Evolutionary conservation across 2,888 invertebrate species (phyloP).

Genomic region (Eurois occulta): DNA sequence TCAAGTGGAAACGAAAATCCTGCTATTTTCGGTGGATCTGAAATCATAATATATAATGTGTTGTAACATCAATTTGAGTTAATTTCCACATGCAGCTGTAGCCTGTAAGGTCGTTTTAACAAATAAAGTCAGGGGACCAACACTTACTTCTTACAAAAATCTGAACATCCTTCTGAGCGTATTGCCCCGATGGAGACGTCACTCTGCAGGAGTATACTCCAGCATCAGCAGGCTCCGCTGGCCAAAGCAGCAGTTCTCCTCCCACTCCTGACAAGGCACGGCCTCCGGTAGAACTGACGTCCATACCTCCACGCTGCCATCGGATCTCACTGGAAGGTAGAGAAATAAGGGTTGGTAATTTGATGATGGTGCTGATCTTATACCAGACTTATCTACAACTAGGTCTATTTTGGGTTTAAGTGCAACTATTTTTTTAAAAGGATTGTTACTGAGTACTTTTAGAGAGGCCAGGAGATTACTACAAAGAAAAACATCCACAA

Average conservation of each 20-base stretch:
- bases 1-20: constrained; percentile 95
- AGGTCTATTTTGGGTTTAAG: not conserved
- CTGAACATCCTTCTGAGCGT: constrained; percentile 93
- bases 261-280: constrained; percentile 77
- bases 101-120: not conserved
- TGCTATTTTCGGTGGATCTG: constrained; percentile 95
- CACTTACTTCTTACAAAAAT: constrained; percentile 93
- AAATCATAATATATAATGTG: constrained; percentile 47
- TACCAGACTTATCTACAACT: constrained; percentile 8
- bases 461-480: not conserved
- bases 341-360: not conserved
- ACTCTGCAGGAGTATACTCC: constrained; percentile 95
- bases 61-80: not conserved
- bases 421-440: not conserved
- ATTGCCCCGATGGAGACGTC: constrained; percentile 93
- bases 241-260: constrained; percentile 88
- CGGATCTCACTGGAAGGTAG: constrained; percentile 80
- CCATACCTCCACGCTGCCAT: constrained; percentile 85
- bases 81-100: not conserved
- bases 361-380: not conserved
- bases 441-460: not conserved
- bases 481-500: constrained; percentile 26
- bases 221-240: constrained; percentile 92
- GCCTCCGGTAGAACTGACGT: constrained; percentile 76
- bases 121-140: constrained; percentile 46